Conservation (phyloP, 2,797 vertebrate genomes). For the Apodemus agrarius region DNA sequence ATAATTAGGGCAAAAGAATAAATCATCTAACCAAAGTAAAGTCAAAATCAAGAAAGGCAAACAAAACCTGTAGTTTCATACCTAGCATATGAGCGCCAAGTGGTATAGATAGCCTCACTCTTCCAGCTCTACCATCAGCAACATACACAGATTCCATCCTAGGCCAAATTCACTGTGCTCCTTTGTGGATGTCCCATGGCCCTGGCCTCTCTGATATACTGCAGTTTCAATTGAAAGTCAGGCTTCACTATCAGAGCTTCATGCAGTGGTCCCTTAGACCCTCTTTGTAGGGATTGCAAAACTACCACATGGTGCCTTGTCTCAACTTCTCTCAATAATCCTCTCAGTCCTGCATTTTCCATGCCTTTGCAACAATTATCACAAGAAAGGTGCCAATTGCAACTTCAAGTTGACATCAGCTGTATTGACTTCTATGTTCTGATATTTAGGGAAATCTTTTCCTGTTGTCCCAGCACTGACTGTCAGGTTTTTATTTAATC, state of each 20-base stretch:
- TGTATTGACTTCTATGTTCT: background rate
- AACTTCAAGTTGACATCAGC: background rate
- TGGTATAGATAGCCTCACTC: background rate
- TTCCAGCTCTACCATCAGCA: background rate
- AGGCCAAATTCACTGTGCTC: background rate
- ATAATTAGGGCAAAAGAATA: background rate
- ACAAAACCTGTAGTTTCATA: background rate
- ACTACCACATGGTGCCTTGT: background rate
- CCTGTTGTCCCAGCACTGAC: background rate
- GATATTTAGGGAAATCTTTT: background rate
- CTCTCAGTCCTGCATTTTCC: background rate
- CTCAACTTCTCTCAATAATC: background rate
- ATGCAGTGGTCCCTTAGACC: background rate
- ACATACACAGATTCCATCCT: background rate
- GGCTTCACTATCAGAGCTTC: background rate
- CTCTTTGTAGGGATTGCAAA: background rate
- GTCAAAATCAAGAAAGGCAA: background rate
- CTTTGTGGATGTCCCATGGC: background rate
- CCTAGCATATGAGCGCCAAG: background rate
- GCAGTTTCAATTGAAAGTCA: background rate
- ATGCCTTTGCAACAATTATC: background rate
- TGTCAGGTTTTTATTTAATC: background rate
- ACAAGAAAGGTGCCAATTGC: background rate
- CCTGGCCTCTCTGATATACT: background rate
- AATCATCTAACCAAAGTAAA: background rate